A percentile compares a stretch with the other conserved stretches of the same genome.
Evolutionary conservation across 2,797 vertebrate species (phyloP).

Genomic region (Sebastes baramenuke): DNA sequence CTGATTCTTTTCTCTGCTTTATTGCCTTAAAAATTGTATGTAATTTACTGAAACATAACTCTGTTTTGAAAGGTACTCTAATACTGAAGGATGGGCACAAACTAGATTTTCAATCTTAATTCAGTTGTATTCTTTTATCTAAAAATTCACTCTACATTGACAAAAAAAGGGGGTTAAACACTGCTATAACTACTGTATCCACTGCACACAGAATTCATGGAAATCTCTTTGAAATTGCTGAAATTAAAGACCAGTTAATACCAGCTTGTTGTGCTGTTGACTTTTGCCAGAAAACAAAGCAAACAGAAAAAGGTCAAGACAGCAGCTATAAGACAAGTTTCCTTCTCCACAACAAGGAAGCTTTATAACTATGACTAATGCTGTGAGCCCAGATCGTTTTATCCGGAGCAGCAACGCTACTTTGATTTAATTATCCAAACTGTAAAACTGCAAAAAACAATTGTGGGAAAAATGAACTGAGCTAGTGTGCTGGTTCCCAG

Average conservation of each 20-base stretch:
- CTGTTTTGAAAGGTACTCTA: background rate
- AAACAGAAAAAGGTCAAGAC: slow-evolving; percentile 21
- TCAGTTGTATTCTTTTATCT: rapidly evolving
- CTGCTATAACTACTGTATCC: background rate
- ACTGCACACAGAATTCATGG: background rate
- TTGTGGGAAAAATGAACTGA: background rate
- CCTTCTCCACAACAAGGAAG: background rate
- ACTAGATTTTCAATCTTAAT: background rate
- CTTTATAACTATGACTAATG: background rate
- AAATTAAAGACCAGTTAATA: background rate
- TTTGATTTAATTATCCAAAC: background rate
- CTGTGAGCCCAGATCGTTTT: background rate
- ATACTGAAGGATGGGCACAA: background rate
- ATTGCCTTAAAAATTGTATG: background rate
- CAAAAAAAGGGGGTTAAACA: background rate
- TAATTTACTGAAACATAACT: background rate
- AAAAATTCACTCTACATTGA: background rate
- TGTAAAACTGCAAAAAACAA: background rate
- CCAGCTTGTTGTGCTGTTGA: background rate
- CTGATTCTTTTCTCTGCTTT: background rate
- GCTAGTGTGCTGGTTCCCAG: background rate
- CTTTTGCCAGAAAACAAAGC: slow-evolving; percentile 10
- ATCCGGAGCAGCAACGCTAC: background rate
- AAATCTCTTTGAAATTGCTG: background rate
- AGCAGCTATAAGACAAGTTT: background rate